Conservation (phyloP, 1,140 invertebrate genomes). For the Eumeta japonica region DNA sequence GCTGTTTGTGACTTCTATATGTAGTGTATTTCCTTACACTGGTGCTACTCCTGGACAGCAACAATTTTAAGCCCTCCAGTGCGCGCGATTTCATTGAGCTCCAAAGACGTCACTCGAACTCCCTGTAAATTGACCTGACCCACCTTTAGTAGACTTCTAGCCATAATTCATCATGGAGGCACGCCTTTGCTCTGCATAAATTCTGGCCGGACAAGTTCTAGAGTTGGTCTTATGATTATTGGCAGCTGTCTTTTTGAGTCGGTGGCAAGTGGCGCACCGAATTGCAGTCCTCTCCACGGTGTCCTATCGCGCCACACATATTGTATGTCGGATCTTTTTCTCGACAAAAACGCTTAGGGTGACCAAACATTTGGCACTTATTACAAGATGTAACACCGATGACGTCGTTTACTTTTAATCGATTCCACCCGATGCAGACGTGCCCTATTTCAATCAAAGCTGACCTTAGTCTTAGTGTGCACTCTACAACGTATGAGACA, state of each 20-base stretch:
- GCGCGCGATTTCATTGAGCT: too few species aligned
- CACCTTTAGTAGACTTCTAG: too few species aligned
- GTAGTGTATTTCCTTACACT: too few species aligned
- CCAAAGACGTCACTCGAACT: too few species aligned
- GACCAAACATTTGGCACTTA: neutral
- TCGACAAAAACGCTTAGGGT: neutral
- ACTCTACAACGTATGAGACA: too few species aligned
- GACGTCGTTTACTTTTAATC: neutral
- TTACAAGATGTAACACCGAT: neutral
- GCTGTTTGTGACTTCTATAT: too few species aligned
- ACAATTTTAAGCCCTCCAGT: too few species aligned
- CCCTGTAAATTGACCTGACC: too few species aligned
- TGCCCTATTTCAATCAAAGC: neutral
- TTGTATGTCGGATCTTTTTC: neutral
- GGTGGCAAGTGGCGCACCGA: neutral
- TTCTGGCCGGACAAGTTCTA: neutral
- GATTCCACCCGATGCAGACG: neutral
- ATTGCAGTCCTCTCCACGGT: neutral
- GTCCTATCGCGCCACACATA: neutral
- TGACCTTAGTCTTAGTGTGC: neutral
- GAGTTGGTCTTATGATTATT: neutral
- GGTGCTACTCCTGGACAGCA: too few species aligned
- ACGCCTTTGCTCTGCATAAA: neutral
- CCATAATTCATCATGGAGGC: neutral
- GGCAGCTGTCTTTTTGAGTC: neutral